Conservation (phyloP, 2,888 invertebrate genomes). For the Pyralis farinalis region DNA sequence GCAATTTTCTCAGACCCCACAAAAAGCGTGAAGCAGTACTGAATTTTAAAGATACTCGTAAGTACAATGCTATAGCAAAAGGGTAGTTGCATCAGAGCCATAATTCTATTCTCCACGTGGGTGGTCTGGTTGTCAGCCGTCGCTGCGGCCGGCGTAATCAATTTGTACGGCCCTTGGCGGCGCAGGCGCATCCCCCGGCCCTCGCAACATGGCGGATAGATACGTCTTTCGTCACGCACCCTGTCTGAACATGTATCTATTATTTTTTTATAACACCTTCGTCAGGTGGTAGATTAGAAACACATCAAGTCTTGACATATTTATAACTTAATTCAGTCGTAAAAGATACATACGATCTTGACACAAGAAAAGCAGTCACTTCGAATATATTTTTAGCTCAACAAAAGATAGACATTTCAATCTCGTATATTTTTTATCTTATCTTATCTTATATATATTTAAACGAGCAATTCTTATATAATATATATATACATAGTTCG, state of each 20-base stretch:
- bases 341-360: neutral
- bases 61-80: slow-evolving; percentile 32
- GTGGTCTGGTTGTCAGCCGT: slow-evolving; percentile 64
- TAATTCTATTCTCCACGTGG: slow-evolving; percentile 49
- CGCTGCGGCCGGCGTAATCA: slow-evolving; percentile 65
- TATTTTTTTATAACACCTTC: slow-evolving; percentile 22
- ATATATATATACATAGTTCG: too few relatives aligned
- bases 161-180: slow-evolving; percentile 70
- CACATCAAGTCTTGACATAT: slow-evolving; percentile 11
- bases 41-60: slow-evolving; percentile 24
- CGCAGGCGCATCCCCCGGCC: slow-evolving; percentile 39
- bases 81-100: slow-evolving; percentile 40
- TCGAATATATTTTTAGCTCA: too few relatives aligned
- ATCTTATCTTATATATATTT: too few relatives aligned
- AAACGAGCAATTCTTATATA: too few relatives aligned
- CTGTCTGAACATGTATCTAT: slow-evolving; percentile 45
- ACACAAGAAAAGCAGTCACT: neutral
- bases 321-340: slow-evolving; percentile 5
- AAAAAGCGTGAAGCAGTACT: slow-evolving; percentile 21
- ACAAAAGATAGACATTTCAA: too few relatives aligned
- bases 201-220: slow-evolving; percentile 42
- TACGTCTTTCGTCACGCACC: slow-evolving; percentile 67
- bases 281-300: slow-evolving; percentile 16
- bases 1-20: slow-evolving; percentile 38
- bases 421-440: too few relatives aligned